phyloP scores from a whole-genome alignment of 2,797 vertebrate genomes.

The Pristis pectinata region DNA sequence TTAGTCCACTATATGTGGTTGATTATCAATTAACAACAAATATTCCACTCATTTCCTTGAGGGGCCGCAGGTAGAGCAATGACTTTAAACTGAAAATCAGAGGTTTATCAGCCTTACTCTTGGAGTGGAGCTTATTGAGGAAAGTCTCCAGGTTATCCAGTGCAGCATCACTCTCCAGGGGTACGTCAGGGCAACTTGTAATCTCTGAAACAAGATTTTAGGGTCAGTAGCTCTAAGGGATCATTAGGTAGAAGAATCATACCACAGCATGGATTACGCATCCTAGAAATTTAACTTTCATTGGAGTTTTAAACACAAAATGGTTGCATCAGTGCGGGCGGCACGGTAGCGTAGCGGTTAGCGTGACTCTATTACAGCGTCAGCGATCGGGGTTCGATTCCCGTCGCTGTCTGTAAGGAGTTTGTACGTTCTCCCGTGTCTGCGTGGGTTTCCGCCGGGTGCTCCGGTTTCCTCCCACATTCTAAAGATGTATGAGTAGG shows the following conservation, averaged over 20 bases:
- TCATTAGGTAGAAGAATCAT: background rate
- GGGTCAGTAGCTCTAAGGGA: background rate
- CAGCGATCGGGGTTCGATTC: too few relatives aligned
- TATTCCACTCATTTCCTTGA: background rate
- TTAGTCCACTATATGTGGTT: background rate
- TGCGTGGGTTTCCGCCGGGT: too few relatives aligned
- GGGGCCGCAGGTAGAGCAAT: background rate
- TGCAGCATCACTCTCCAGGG: conserved; percentile 66
- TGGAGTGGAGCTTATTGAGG: conserved; percentile 66
- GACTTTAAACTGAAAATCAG: background rate
- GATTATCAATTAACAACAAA: background rate
- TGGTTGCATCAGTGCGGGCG: too few relatives aligned
- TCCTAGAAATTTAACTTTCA: too few relatives aligned
- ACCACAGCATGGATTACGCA: background rate
- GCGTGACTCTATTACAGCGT: too few relatives aligned
- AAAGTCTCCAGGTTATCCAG: conserved; percentile 74
- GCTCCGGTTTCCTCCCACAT: too few relatives aligned
- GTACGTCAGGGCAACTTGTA: conserved; percentile 55
- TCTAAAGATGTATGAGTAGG: too few relatives aligned
- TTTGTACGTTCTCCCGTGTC: too few relatives aligned
- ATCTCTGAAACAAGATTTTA: conserved; percentile 56
- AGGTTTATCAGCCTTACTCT: conserved; percentile 55
- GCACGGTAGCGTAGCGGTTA: too few relatives aligned
- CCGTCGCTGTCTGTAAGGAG: too few relatives aligned
- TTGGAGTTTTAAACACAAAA: too few relatives aligned